These are phyloP conservation scores for Pterobdella sp. DNA, from an alignment of 2,888 invertebrate species.

Conservation along the genomic window DNA sequence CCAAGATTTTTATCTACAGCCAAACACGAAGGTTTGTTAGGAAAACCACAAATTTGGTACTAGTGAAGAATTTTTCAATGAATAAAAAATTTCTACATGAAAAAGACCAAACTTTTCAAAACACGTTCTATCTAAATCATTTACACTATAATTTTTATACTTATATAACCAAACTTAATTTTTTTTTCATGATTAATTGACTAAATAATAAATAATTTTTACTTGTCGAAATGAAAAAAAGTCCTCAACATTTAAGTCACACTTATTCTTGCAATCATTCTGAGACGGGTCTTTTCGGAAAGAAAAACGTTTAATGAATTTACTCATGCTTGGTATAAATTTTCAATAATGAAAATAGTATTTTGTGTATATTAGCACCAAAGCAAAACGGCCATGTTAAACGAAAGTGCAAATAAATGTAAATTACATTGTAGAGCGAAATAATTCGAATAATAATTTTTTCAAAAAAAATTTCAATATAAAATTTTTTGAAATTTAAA, in stretches of 20 bases:
- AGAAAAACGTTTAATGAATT: not conserved
- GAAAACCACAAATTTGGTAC: constrained; percentile 14
- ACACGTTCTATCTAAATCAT: not conserved
- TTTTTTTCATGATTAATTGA: no score
- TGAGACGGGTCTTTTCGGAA: not conserved
- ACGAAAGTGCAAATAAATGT: constrained; percentile 15
- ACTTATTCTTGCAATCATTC: not conserved
- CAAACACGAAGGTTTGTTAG: constrained; percentile 22
- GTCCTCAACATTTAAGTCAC: not conserved
- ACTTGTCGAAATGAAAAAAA: constrained; percentile 11
- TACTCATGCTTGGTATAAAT: not conserved
- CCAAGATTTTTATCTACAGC: constrained; percentile 21
- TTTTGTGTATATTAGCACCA: not conserved
- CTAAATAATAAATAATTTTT: not conserved
- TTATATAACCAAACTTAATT: not conserved
- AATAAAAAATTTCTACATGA: no score
- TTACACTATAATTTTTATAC: not conserved
- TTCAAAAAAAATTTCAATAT: no score
- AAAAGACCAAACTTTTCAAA: no score
- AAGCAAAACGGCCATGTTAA: not conserved
- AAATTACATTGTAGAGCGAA: constrained; percentile 5
- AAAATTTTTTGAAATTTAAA: no score
- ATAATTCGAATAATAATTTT: no score
- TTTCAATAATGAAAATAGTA: not conserved
- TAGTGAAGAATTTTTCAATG: no score